phyloP scores from a whole-genome alignment of 2,888 invertebrate species.

The Erynnis tages region DNA sequence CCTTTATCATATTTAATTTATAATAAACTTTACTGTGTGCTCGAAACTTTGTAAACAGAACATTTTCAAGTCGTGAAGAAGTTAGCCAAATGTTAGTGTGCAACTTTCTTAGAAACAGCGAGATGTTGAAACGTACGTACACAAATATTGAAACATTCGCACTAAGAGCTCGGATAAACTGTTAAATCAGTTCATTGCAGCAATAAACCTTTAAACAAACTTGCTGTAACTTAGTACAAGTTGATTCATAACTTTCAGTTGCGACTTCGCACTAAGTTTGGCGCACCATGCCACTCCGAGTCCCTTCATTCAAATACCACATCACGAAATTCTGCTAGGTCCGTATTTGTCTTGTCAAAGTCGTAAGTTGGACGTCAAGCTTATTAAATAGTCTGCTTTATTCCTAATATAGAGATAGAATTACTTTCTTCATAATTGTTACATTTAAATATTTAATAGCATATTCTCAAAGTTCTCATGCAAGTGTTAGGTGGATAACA shows the following conservation, averaged over 20 bases:
- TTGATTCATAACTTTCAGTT: slow-evolving; percentile 53
- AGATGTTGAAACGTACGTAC: slow-evolving; percentile 7
- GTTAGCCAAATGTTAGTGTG: not conserved
- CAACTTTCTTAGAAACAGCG: slow-evolving; percentile 1
- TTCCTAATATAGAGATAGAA: too few species aligned
- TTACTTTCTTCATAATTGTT: too few species aligned
- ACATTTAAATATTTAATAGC: too few species aligned
- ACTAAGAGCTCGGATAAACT: slow-evolving; percentile 36
- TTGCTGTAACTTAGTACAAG: slow-evolving; percentile 53
- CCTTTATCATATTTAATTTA: too few species aligned
- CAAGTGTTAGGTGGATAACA: too few species aligned
- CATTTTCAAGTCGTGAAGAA: not conserved
- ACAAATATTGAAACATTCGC: slow-evolving; percentile 18
- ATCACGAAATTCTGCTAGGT: slow-evolving; percentile 10
- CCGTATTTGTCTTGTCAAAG: too few species aligned
- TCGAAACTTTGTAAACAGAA: not conserved
- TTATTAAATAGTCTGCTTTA: too few species aligned
- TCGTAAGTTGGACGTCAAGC: too few species aligned
- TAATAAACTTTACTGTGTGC: not conserved
- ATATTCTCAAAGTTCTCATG: too few species aligned
- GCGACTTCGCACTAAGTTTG: slow-evolving; percentile 46
- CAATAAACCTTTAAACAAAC: slow-evolving; percentile 51
- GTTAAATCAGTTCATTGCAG: slow-evolving; percentile 53
- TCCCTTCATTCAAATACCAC: slow-evolving; percentile 44
- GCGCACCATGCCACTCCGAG: slow-evolving; percentile 15